phyloP scores from a whole-genome alignment of 2,113 vertebrate genomes.

The Scophthalmus maximus region DNA sequence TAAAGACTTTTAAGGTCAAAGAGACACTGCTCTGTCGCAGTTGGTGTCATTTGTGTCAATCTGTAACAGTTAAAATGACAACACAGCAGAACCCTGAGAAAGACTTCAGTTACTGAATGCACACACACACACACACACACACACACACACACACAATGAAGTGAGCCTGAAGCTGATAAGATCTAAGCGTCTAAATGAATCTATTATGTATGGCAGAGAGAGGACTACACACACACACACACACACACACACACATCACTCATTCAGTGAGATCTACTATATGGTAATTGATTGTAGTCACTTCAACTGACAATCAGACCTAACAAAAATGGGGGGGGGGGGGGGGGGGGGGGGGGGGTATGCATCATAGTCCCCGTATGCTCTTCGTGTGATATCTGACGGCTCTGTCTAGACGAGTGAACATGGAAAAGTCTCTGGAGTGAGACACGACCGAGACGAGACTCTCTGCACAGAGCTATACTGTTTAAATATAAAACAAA shows the following conservation, averaged over 20 bases:
- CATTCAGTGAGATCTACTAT: constrained; percentile 36
- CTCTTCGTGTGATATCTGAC: constrained; percentile 37
- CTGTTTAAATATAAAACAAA: constrained; percentile 47
- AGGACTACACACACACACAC: constrained; percentile 5
- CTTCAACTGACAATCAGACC: constrained; percentile 42
- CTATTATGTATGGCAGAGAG: constrained; percentile 61
- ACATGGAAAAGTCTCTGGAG: constrained; percentile 32
- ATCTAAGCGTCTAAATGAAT: constrained; percentile 66
- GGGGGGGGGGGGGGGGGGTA: not conserved
- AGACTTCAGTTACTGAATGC: constrained; percentile 14
- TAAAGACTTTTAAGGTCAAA: constrained; percentile 11
- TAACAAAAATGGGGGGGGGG: too few relatives aligned
- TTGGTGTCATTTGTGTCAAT: constrained; percentile 19
- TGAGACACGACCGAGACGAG: not conserved
- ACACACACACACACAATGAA: constrained; percentile 3
- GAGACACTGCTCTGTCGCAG: not conserved
- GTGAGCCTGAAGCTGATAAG: constrained; percentile 44
- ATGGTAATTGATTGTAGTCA: constrained; percentile 40
- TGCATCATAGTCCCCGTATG: constrained; percentile 16
- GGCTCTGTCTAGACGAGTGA: constrained; percentile 32
- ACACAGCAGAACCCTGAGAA: constrained; percentile 10
- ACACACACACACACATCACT: constrained; percentile 19
- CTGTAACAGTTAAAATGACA: constrained; percentile 23
- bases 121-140: not conserved
- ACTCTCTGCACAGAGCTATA: not conserved